These are phyloP conservation scores for Calcarius ornatus DNA, from an alignment of 2,113 vertebrate species.

Conservation along the genomic window DNA sequence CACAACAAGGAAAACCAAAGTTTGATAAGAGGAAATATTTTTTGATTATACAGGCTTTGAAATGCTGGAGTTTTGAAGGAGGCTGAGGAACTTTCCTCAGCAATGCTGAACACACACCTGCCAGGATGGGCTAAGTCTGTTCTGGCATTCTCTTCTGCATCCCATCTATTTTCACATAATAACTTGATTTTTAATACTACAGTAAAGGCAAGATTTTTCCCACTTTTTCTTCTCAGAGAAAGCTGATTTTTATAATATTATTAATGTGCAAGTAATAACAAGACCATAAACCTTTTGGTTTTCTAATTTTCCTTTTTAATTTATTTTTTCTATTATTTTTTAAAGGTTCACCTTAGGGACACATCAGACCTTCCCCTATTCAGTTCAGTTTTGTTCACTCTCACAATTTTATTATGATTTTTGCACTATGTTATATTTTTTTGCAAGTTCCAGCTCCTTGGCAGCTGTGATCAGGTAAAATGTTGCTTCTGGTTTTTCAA, in stretches of 20 bases:
- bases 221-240: not conserved
- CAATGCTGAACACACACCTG: not conserved
- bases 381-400: not conserved
- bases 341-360: not conserved
- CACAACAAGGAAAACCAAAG: not conserved
- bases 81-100: not conserved
- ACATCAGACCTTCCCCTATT: not conserved
- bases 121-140: not conserved
- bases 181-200: not conserved
- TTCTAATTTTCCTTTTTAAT: not conserved
- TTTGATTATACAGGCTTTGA: not conserved
- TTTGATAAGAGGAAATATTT: not conserved
- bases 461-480: not conserved
- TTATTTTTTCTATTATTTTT: not conserved
- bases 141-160: not conserved
- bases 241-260: not conserved
- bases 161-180: not conserved
- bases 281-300: not conserved
- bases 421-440: not conserved
- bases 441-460: not conserved
- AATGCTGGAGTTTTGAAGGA: not conserved
- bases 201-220: not conserved
- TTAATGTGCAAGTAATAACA: not conserved
- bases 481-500: not conserved
- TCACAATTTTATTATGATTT: not conserved